Conservation (phyloP, 2,113 vertebrate species). For the Indicator maculatus region DNA sequence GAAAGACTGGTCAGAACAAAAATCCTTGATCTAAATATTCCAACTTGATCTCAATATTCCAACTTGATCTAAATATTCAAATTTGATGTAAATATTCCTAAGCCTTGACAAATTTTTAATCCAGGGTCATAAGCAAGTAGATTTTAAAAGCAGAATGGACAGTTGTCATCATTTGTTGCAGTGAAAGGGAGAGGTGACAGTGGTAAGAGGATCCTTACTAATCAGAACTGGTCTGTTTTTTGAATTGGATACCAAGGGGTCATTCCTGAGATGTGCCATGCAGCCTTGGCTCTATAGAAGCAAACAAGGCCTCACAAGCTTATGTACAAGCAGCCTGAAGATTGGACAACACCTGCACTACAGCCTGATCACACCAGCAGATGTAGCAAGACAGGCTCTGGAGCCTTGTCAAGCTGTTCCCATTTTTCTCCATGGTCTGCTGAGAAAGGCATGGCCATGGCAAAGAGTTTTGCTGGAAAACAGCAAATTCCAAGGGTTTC, state of each 20-base stretch:
- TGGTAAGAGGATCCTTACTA: not conserved
- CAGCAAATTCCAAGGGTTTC: not conserved
- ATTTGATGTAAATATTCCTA: not conserved
- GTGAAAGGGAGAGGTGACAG: not conserved
- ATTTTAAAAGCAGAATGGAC: not conserved
- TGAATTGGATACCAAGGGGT: not conserved
- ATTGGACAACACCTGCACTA: not conserved
- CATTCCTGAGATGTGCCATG: not conserved
- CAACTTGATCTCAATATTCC: not conserved
- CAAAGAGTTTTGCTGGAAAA: not conserved
- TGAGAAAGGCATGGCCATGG: not conserved
- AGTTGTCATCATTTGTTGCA: not conserved
- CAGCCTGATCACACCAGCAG: not conserved
- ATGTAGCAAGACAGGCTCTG: not conserved
- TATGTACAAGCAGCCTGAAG: rapidly evolving
- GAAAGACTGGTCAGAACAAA: not conserved
- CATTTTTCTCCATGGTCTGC: not conserved
- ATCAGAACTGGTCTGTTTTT: not conserved
- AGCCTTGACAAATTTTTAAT: not conserved
- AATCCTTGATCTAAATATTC: not conserved
- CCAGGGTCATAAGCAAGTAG: not conserved
- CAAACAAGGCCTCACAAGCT: not conserved
- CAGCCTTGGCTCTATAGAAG: not conserved
- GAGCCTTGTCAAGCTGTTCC: not conserved
- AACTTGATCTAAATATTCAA: not conserved